A percentile compares a stretch with the other conserved stretches of the same genome.
Evolutionary conservation across 1,140 invertebrate genomes (phyloP).

Genomic region (Paramacrobiotus metropolitanus): DNA sequence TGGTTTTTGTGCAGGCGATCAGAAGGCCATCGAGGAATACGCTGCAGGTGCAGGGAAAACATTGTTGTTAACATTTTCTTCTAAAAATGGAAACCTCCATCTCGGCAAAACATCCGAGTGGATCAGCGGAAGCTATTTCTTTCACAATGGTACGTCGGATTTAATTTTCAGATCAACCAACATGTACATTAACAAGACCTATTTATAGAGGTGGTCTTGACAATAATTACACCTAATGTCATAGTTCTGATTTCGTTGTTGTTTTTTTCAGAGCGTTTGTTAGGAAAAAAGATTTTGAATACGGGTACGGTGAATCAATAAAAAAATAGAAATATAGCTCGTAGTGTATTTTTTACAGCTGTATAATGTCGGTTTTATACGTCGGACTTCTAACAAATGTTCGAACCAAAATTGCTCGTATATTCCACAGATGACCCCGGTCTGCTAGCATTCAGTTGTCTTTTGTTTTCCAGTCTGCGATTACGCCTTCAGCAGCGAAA

Average conservation of each 20-base stretch:
- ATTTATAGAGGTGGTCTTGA: too few relatives aligned
- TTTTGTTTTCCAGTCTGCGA: constrained; percentile 1
- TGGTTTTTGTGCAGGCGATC: background rate
- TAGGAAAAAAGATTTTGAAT: background rate
- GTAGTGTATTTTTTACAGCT: too few relatives aligned
- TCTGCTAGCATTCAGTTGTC: background rate
- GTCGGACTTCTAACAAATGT: too few relatives aligned
- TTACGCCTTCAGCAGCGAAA: background rate
- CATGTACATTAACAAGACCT: too few relatives aligned
- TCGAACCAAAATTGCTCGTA: too few relatives aligned
- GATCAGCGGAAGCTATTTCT: background rate
- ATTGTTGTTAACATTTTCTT: background rate
- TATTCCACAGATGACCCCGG: too few relatives aligned
- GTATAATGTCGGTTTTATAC: too few relatives aligned
- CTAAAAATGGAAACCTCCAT: background rate
- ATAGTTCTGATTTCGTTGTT: too few relatives aligned
- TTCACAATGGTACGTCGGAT: background rate
- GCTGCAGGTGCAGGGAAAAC: background rate
- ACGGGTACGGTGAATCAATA: too few relatives aligned
- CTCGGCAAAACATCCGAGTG: background rate
- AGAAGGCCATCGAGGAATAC: background rate
- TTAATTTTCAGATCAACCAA: too few relatives aligned
- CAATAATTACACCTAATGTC: too few relatives aligned
- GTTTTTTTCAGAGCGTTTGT: background rate
- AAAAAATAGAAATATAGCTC: too few relatives aligned